Percentiles rank a stretch among this genome's conserved stretches.
These are phyloP conservation scores for Lepidurus couesii DNA, from an alignment of 1,140 invertebrate species.

Conservation along the genomic window DNA sequence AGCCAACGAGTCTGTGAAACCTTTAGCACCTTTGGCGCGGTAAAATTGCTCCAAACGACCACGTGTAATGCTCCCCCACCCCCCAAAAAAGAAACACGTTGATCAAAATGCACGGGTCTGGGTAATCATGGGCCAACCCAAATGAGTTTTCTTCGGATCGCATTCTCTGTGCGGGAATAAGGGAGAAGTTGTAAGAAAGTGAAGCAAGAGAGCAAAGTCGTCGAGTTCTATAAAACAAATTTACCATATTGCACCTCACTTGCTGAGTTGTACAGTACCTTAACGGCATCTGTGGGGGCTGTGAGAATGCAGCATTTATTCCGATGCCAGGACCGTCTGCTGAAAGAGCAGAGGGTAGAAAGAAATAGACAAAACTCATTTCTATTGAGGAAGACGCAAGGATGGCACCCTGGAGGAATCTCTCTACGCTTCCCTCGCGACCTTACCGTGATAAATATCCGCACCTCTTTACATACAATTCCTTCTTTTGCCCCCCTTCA, in stretches of 20 bases:
- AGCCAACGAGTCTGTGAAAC: not conserved
- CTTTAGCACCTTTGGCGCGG: too few species aligned
- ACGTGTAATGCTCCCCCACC: not conserved
- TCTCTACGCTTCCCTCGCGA: not conserved
- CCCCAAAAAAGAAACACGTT: not conserved
- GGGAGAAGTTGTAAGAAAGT: not conserved
- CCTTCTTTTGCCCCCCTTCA: not conserved
- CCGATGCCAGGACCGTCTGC: not conserved
- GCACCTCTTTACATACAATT: not conserved
- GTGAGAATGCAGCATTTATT: not conserved
- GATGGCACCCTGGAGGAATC: conserved; percentile 7
- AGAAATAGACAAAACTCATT: not conserved
- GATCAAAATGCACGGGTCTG: not conserved
- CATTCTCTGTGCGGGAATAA: not conserved
- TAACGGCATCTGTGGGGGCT: not conserved
- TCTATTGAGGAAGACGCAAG: conserved; percentile 9
- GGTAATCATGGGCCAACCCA: not conserved
- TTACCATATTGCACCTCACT: not conserved
- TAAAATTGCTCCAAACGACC: not conserved
- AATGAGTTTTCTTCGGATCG: not conserved
- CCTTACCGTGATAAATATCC: conserved; percentile 4
- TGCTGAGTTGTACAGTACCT: not conserved
- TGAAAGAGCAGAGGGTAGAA: not conserved
- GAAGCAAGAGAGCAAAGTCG: not conserved
- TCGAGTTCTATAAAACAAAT: not conserved